Conservation (phyloP, 2,888 invertebrate genomes). For the Azorinus chamasolen region DNA sequence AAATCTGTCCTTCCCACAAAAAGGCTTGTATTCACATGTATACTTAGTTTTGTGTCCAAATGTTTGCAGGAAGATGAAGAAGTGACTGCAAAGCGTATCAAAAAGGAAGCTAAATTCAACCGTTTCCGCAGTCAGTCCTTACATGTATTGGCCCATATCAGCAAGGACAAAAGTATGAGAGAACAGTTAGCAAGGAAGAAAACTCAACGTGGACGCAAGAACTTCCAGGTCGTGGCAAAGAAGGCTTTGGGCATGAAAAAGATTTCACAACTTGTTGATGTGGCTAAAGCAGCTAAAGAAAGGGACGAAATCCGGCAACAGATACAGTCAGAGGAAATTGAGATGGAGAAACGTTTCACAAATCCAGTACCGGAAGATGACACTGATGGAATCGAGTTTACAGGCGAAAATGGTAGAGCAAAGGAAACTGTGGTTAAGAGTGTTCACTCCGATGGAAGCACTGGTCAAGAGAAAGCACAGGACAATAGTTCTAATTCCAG, state of each 20-base stretch:
- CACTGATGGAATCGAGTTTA: too few species aligned
- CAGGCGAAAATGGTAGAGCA: neutral
- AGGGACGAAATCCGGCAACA: neutral
- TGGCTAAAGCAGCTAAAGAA: neutral
- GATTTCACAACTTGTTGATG: neutral
- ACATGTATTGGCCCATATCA: slow-evolving; percentile 34
- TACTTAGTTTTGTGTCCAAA: too few species aligned
- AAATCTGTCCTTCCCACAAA: too few species aligned
- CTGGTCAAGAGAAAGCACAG: neutral
- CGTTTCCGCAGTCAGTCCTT: slow-evolving; percentile 44
- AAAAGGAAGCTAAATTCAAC: slow-evolving; percentile 43
- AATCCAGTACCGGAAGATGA: neutral
- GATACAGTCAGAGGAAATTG: neutral
- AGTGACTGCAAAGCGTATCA: neutral
- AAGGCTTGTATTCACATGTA: too few species aligned
- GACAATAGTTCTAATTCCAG: neutral
- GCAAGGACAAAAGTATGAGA: slow-evolving; percentile 22
- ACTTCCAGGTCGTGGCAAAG: neutral
- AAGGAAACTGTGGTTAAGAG: neutral
- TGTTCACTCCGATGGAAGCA: neutral
- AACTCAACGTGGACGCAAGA: neutral
- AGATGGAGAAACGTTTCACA: slow-evolving; percentile 2
- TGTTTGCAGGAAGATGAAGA: slow-evolving; percentile 20
- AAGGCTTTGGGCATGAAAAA: neutral
- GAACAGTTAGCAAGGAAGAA: slow-evolving; percentile 21